Evolutionary conservation across 2,888 invertebrate species (phyloP).

Genomic region (Zhuqinia jingwanae): DNA sequence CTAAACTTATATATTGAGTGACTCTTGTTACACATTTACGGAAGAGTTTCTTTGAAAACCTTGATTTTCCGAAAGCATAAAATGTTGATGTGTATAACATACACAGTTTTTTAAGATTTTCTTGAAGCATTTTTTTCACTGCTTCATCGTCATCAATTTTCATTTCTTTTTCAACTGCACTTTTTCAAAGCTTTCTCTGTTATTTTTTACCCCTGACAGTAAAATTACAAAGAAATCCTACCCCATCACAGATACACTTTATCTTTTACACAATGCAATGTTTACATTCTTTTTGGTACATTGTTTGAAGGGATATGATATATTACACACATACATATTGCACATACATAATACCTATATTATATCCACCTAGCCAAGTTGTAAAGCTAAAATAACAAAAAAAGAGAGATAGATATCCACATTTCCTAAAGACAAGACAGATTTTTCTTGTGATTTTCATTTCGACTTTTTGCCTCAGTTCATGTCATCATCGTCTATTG

Average conservation of each 20-base stretch:
- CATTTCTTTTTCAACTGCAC: background rate
- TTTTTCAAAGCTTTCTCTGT: background rate
- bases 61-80: background rate
- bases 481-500: constrained; percentile 55
- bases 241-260: background rate
- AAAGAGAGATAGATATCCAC: constrained; percentile 5
- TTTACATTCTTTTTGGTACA: constrained; percentile 19
- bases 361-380: background rate
- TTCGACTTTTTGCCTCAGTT: constrained; percentile 57
- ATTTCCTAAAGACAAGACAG: constrained; percentile 28
- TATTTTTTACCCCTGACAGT: constrained; percentile 2
- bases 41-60: background rate
- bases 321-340: background rate
- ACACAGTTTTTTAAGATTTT: background rate
- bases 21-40: background rate
- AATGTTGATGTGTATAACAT: too few species aligned
- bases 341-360: background rate
- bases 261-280: background rate
- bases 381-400: constrained; percentile 30
- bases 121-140: background rate
- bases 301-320: constrained; percentile 34
- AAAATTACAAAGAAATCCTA: background rate
- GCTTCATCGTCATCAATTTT: background rate
- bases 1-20: too few species aligned
- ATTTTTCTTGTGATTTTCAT: constrained; percentile 65